Evolutionary conservation across 2,113 vertebrate genomes (phyloP).

Genomic region (Apistogramma diplotaenia): DNA sequence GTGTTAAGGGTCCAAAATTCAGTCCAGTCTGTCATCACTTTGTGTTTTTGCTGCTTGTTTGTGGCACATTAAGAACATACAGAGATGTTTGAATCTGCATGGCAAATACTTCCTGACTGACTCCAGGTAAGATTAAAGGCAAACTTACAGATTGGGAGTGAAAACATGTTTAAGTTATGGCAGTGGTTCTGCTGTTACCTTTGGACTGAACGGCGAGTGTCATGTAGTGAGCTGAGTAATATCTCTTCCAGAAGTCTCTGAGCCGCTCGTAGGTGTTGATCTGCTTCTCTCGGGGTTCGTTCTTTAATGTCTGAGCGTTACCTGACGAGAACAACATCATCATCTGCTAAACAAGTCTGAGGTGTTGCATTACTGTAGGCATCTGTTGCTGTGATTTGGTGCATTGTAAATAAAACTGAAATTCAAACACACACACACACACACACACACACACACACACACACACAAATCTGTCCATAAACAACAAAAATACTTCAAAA

Average conservation of each 20-base stretch:
- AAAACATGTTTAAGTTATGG: background rate
- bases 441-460: too few species aligned
- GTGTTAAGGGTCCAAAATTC: background rate
- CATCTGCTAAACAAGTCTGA: background rate
- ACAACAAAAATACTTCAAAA: too few species aligned
- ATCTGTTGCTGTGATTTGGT: too few species aligned
- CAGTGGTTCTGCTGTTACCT: slow-evolving; percentile 73
- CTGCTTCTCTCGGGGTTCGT: slow-evolving; percentile 84
- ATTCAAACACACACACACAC: too few species aligned
- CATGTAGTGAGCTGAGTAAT: slow-evolving; percentile 97
- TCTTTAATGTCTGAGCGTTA: slow-evolving; percentile 92
- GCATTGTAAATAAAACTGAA: too few species aligned
- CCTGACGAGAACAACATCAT: slow-evolving; percentile 69
- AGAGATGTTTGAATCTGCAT: too few species aligned
- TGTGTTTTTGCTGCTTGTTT: background rate
- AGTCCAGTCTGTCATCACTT: background rate
- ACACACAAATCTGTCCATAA: too few species aligned
- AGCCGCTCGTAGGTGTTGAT: slow-evolving; percentile 90
- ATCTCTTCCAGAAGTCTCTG: slow-evolving; percentile 87
- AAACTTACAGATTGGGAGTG: background rate
- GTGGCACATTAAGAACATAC: background rate
- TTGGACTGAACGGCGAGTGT: slow-evolving; percentile 93
- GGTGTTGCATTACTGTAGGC: too few species aligned
- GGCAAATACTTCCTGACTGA: too few species aligned
- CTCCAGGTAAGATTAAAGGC: too few species aligned